Evolutionary conservation across 2,113 vertebrate species (phyloP).

Genomic region (Charadrius vociferus): DNA sequence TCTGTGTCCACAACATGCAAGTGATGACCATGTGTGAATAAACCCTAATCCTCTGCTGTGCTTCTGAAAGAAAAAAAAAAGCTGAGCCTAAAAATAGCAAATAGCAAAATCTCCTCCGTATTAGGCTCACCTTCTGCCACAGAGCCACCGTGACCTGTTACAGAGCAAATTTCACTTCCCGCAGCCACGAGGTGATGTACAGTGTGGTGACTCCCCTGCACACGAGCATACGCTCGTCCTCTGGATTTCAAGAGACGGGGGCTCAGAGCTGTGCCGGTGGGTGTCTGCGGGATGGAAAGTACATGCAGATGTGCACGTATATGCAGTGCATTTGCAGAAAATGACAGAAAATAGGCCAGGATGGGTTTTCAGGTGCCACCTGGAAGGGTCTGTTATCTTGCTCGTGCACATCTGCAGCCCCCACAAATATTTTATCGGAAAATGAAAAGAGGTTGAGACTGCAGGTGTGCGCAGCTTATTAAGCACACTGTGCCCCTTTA

Average conservation of each 20-base stretch:
- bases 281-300: neutral
- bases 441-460: neutral
- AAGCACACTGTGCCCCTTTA: neutral
- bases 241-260: neutral
- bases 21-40: neutral
- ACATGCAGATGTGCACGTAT: neutral
- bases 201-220: fast-evolving
- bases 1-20: neutral
- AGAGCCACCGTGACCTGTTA: neutral
- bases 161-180: neutral
- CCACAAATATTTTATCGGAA: neutral
- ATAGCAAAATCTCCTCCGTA: neutral
- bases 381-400: neutral
- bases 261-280: neutral
- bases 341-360: neutral
- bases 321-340: neutral
- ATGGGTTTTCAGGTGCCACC: neutral
- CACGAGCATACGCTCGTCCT: fast-evolving
- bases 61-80: neutral
- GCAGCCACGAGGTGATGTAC: fast-evolving
- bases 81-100: neutral
- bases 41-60: neutral
- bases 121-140: neutral
- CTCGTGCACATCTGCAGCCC: neutral
- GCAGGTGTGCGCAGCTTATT: neutral